phyloP scores from a whole-genome alignment of 1,140 invertebrate species.

The Andrena cerasifolii region DNA sequence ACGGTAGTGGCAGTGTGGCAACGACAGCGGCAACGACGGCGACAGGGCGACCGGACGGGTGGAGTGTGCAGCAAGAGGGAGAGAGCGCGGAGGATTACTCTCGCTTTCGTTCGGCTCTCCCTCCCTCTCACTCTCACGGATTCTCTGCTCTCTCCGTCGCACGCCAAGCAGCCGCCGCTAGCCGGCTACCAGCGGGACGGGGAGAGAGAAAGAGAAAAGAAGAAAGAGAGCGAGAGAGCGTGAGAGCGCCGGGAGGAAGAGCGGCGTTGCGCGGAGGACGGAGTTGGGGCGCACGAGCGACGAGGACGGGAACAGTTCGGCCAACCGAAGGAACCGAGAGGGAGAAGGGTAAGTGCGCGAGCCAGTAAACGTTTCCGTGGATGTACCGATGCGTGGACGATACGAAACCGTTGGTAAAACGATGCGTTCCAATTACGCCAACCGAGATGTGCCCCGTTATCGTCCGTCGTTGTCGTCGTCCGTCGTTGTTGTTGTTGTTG shows the following conservation, averaged over 20 bases:
- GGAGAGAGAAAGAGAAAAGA: background rate
- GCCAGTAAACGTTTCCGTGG: slow-evolving; percentile 36
- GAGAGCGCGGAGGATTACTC: slow-evolving; percentile 64
- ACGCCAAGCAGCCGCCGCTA: slow-evolving; percentile 16
- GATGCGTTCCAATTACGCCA: background rate
- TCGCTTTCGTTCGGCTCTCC: slow-evolving; percentile 71
- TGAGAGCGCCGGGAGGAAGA: slow-evolving; percentile 34
- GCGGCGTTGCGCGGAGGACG: slow-evolving; percentile 37
- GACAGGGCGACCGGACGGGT: slow-evolving; percentile 48
- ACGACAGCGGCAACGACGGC: slow-evolving; percentile 33
- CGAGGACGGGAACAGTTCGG: slow-evolving; percentile 5
- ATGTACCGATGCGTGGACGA: slow-evolving; percentile 23
- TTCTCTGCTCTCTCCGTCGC: slow-evolving; percentile 57
- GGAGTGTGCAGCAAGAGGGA: slow-evolving; percentile 43
- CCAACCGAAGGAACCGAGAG: slow-evolving; percentile 22
- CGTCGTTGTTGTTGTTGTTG: background rate
- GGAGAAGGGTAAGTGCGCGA: slow-evolving; percentile 35
- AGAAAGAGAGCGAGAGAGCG: slow-evolving; percentile 36
- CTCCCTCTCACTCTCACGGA: slow-evolving; percentile 39
- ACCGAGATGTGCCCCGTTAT: background rate
- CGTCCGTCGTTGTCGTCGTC: background rate
- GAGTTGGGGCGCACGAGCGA: slow-evolving; percentile 8
- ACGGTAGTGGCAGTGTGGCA: slow-evolving; percentile 28
- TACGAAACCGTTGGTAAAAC: slow-evolving; percentile 13
- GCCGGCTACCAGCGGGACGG: slow-evolving; percentile 13